phyloP scores from a whole-genome alignment of 2,797 vertebrate genomes.

The Aeoliscus strigatus region DNA sequence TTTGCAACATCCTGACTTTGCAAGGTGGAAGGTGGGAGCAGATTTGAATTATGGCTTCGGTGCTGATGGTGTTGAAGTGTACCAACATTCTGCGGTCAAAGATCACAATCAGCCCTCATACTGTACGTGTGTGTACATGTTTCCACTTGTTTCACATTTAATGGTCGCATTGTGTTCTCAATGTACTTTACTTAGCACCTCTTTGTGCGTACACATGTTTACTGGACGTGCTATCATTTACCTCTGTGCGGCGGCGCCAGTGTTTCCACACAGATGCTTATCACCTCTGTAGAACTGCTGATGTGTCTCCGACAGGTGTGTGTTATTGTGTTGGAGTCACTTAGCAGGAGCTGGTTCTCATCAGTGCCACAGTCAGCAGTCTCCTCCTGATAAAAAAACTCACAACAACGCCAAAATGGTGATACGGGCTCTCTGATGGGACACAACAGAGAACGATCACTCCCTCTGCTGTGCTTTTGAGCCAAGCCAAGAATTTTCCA shows the following conservation, averaged over 20 bases:
- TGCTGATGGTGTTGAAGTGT: conserved; percentile 31
- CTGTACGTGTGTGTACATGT: too few species aligned
- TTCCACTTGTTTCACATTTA: conserved; percentile 1
- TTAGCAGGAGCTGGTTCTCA: too few species aligned
- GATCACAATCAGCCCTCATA: conserved; percentile 30
- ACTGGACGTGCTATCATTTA: too few species aligned
- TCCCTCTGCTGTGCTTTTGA: too few species aligned
- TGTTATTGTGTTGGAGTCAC: conserved; percentile 46
- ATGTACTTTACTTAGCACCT: too few species aligned
- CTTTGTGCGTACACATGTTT: too few species aligned
- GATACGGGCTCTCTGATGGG: conserved; percentile 25
- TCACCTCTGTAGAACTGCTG: conserved; percentile 27
- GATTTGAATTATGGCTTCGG: conserved; percentile 46
- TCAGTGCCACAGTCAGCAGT: conserved; percentile 25
- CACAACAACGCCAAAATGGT: too few species aligned
- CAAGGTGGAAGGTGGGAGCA: conserved; percentile 42
- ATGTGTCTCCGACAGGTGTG: conserved; percentile 27
- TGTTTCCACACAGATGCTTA: conserved; percentile 25
- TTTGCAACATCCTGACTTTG: conserved; percentile 38
- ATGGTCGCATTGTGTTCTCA: too few species aligned
- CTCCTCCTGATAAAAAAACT: too few species aligned
- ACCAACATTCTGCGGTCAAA: conserved; percentile 18
- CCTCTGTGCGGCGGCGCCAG: too few species aligned
- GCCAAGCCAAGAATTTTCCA: too few species aligned
- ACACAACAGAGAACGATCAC: conserved; percentile 5